Percentiles rank a stretch among this genome's conserved stretches.
Conservation (phyloP, 1,140 invertebrate species). For the Leptestheria dahalacensis region DNA sequence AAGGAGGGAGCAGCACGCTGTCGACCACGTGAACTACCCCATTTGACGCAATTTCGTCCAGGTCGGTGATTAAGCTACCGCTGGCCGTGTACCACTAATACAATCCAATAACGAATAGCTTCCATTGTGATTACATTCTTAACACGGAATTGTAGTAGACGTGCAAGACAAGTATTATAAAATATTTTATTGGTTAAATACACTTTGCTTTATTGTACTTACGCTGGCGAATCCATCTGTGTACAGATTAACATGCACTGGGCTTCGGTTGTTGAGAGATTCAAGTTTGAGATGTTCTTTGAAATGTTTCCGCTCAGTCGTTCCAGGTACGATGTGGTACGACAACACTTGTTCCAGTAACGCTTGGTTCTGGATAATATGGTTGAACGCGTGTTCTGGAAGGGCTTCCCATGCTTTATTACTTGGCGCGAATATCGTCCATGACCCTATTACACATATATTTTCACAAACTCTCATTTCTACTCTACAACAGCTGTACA, state of each 20-base stretch:
- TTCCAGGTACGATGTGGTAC: conserved; percentile 28
- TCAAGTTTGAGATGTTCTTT: conserved; percentile 17
- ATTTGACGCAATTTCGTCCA: conserved; percentile 27
- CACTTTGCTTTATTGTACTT: conserved; percentile 21
- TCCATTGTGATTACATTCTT: no score
- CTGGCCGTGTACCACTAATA: conserved; percentile 26
- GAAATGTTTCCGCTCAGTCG: conserved; percentile 14
- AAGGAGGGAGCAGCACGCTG: conserved; percentile 28
- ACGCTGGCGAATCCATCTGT: conserved; percentile 14
- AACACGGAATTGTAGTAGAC: no score
- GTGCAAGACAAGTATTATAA: conserved; percentile 1
- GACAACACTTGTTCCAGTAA: conserved; percentile 25
- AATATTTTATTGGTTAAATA: conserved; percentile 2
- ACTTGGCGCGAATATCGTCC: conserved; percentile 29
- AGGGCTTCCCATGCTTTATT: conserved; percentile 28
- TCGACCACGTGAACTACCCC: conserved; percentile 32
- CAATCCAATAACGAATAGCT: no score
- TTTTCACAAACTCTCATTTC: no score
- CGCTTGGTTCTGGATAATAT: conserved; percentile 19
- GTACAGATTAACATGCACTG: conserved; percentile 14
- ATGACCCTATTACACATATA: conserved; percentile 22
- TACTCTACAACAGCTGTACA: no score
- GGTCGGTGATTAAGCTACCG: conserved; percentile 24
- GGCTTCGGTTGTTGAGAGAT: conserved; percentile 18
- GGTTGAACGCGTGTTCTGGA: conserved; percentile 20